A percentile compares a stretch with the other conserved stretches of the same genome.
Conservation (phyloP, 2,888 invertebrate species). For the Leuctra nigra region DNA sequence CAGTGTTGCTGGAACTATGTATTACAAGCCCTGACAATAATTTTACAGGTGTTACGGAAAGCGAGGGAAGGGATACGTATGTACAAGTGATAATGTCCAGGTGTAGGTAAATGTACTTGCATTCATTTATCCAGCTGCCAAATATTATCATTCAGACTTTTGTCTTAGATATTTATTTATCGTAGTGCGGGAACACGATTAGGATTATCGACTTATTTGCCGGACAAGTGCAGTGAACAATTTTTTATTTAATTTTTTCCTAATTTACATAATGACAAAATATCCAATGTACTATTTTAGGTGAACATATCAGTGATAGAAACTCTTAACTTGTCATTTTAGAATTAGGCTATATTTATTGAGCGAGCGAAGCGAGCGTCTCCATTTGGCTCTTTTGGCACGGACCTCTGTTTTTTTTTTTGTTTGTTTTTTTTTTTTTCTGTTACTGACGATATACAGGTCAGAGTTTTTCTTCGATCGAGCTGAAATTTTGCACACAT, state of each 20-base stretch:
- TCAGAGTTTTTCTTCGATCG: no score
- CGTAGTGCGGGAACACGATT: slow-evolving; percentile 14
- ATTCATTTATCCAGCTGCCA: slow-evolving; percentile 10
- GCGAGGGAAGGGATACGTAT: slow-evolving; percentile 7
- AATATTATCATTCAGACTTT: background rate
- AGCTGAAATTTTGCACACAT: no score
- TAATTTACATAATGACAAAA: background rate
- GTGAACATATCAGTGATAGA: slow-evolving; percentile 4
- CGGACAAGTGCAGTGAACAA: slow-evolving; percentile 14
- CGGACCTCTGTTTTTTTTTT: no score
- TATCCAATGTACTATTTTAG: background rate
- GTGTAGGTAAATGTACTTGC: slow-evolving; percentile 6
- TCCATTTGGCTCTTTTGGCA: no score
- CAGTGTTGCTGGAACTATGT: slow-evolving; percentile 4
- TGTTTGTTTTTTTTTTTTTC: no score
- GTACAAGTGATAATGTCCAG: background rate
- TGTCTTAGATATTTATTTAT: slow-evolving; percentile 5
- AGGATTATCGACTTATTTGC: slow-evolving; percentile 1
- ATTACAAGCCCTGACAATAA: slow-evolving; percentile 25
- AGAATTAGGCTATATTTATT: background rate
- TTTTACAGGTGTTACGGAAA: slow-evolving; percentile 18
- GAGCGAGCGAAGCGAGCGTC: no score
- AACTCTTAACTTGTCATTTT: slow-evolving; percentile 1
- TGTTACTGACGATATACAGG: no score
- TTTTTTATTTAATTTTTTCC: slow-evolving; percentile 10